Conservation (phyloP, 2,797 vertebrate species). For the Coccyzus lansbergi region DNA sequence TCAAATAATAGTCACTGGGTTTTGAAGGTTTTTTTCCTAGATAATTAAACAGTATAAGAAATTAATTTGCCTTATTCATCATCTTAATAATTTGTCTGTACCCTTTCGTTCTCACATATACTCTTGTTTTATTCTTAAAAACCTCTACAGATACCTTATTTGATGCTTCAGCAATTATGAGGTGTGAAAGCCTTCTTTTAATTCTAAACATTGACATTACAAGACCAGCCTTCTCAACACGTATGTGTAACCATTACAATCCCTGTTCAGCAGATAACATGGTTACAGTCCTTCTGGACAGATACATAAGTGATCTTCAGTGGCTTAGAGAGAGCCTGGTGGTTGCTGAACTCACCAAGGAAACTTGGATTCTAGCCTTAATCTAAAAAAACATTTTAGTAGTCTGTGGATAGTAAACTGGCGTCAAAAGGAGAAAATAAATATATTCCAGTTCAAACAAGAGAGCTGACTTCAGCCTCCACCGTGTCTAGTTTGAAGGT, state of each 20-base stretch:
- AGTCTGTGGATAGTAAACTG: neutral
- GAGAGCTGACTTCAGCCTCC: neutral
- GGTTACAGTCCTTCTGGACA: neutral
- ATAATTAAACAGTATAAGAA: neutral
- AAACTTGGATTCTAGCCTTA: neutral
- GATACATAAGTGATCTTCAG: neutral
- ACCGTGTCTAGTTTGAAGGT: rapidly evolving
- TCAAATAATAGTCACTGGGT: neutral
- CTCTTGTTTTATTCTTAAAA: neutral
- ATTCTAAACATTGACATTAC: neutral
- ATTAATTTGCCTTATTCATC: rapidly evolving
- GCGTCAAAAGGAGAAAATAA: neutral
- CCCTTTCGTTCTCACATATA: rapidly evolving
- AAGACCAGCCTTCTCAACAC: neutral
- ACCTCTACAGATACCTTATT: neutral
- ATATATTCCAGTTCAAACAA: neutral
- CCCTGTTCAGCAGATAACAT: neutral
- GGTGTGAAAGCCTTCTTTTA: neutral
- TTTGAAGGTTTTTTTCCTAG: neutral
- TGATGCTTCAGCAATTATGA: neutral
- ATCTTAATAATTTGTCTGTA: neutral
- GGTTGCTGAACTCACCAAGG: neutral
- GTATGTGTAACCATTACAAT: neutral
- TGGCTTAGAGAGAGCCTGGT: neutral
- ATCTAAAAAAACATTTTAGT: neutral